phyloP scores from a whole-genome alignment of 2,888 invertebrate species.

The Elgonia sp. region DNA sequence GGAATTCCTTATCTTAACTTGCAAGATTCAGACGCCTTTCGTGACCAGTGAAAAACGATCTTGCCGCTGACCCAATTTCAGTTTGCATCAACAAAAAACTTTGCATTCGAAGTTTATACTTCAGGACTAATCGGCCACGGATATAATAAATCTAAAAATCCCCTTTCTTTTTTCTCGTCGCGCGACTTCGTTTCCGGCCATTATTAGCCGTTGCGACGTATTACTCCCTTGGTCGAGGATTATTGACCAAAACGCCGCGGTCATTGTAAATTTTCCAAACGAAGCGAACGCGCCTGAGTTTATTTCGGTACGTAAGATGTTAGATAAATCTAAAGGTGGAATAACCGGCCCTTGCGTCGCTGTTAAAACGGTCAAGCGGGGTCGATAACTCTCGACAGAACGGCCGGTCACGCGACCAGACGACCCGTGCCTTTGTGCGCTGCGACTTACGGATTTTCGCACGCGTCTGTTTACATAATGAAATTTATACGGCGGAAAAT shows the following conservation, averaged over 20 bases:
- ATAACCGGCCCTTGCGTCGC: slow-evolving; percentile 73
- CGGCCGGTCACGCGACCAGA: slow-evolving; percentile 75
- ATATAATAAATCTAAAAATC: slow-evolving; percentile 50
- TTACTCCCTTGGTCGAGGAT: neutral
- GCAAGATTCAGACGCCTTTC: slow-evolving; percentile 58
- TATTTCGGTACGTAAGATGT: slow-evolving; percentile 69
- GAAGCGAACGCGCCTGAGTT: slow-evolving; percentile 43
- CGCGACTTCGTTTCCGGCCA: neutral
- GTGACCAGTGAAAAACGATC: slow-evolving; percentile 73
- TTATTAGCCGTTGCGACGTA: neutral
- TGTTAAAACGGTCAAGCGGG: slow-evolving; percentile 76
- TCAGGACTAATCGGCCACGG: slow-evolving; percentile 38
- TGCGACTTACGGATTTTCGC: slow-evolving; percentile 62
- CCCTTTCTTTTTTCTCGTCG: slow-evolving; percentile 7
- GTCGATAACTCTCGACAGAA: slow-evolving; percentile 75
- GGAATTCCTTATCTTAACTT: slow-evolving; percentile 69
- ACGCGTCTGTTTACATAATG: slow-evolving; percentile 53
- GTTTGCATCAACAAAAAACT: slow-evolving; percentile 53
- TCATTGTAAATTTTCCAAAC: slow-evolving; percentile 29
- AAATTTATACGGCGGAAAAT: slow-evolving; percentile 61
- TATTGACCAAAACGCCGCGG: slow-evolving; percentile 36
- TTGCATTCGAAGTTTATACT: slow-evolving; percentile 50
- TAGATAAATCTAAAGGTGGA: slow-evolving; percentile 76
- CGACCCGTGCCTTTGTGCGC: slow-evolving; percentile 57
- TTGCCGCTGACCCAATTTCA: slow-evolving; percentile 61